These are phyloP conservation scores for Lithobius niger DNA, from an alignment of 1,140 invertebrate genomes.

Conservation along the genomic window DNA sequence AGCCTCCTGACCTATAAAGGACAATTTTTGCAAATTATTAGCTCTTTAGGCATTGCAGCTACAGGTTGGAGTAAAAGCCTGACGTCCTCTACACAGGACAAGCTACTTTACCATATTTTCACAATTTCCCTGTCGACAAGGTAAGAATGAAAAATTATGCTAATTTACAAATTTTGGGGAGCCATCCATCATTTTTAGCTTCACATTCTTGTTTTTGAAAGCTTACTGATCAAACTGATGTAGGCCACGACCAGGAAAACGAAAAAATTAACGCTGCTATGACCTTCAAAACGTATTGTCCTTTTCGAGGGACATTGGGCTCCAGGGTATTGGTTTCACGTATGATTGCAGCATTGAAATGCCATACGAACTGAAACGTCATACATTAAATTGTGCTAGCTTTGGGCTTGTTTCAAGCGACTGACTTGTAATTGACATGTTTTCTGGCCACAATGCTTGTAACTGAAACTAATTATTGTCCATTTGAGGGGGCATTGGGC, in stretches of 20 bases:
- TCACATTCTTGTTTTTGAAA: background rate
- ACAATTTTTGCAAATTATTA: slow-evolving; percentile 6
- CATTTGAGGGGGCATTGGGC: background rate
- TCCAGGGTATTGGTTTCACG: background rate
- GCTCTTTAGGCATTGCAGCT: no score
- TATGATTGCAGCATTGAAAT: background rate
- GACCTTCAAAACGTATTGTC: background rate
- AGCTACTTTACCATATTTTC: no score
- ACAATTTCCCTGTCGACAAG: background rate
- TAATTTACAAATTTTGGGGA: background rate
- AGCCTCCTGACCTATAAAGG: background rate
- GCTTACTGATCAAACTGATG: background rate
- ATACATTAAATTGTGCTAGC: background rate
- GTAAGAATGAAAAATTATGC: background rate
- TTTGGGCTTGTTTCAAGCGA: background rate
- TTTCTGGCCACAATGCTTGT: background rate
- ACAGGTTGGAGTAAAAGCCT: background rate
- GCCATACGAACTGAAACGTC: background rate
- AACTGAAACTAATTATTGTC: background rate
- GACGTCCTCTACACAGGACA: background rate
- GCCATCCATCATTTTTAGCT: background rate
- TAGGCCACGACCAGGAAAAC: background rate
- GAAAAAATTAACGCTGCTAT: background rate
- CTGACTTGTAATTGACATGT: background rate
- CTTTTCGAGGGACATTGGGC: background rate